Conservation (phyloP, 2,113 vertebrate genomes). For the Cairina moschata region DNA sequence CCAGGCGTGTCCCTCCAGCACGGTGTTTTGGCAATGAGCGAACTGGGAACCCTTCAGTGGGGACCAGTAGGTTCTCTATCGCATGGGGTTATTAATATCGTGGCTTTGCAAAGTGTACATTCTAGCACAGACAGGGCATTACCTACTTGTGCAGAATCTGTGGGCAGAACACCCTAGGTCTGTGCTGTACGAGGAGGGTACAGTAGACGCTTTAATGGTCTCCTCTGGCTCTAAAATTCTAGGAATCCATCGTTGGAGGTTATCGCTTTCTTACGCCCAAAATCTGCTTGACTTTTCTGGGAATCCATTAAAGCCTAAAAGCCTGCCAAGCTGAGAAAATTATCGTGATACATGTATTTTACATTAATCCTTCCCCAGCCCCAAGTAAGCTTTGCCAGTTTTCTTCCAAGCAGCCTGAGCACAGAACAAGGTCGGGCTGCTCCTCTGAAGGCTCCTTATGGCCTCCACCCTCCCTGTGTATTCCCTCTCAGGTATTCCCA, state of each 20-base stretch:
- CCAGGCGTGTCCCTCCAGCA: not conserved
- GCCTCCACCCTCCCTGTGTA: fast-evolving
- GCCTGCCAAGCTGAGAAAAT: not conserved
- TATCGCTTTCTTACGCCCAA: not conserved
- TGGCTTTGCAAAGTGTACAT: not conserved
- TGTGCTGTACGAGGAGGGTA: not conserved
- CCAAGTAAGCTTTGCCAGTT: not conserved
- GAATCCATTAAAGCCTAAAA: slow-evolving; percentile 7
- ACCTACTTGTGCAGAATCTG: not conserved
- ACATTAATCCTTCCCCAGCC: not conserved
- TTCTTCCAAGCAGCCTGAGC: not conserved
- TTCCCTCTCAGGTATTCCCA: not conserved
- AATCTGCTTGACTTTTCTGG: not conserved
- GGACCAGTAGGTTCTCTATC: not conserved
- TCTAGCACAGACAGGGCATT: not conserved
- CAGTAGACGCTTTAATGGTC: not conserved
- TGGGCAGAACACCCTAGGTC: not conserved
- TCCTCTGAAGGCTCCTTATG: not conserved
- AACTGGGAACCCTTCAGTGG: not conserved
- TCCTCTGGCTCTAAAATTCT: not conserved
- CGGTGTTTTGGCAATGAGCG: not conserved
- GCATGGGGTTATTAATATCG: not conserved
- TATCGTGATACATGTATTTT: not conserved
- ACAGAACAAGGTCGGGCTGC: not conserved
- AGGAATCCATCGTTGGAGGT: not conserved